Evolutionary conservation across 2,888 invertebrate species (phyloP).

Genomic region (Amphipoea oculea): DNA sequence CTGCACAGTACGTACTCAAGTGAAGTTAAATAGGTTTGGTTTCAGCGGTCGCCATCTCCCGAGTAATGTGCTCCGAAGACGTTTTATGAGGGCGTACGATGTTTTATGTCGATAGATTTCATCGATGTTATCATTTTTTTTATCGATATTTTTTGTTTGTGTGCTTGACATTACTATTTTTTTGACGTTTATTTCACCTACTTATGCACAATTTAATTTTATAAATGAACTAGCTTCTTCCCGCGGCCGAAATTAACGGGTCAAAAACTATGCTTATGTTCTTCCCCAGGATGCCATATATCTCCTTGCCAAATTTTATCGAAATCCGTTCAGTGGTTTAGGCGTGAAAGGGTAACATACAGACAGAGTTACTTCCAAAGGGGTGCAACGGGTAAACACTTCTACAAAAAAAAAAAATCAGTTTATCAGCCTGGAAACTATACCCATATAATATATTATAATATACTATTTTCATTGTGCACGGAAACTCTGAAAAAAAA

Average conservation of each 20-base stretch:
- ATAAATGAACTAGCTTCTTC: too few relatives aligned
- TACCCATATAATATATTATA: too few relatives aligned
- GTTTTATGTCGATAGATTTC: conserved; percentile 47
- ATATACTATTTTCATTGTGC: too few relatives aligned
- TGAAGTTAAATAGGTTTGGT: conserved; percentile 82
- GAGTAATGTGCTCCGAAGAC: conserved; percentile 70
- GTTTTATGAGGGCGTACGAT: conserved; percentile 57
- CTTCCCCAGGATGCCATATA: not conserved
- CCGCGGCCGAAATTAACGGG: not conserved
- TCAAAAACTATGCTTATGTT: not conserved
- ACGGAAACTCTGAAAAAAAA: too few relatives aligned
- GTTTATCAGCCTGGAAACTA: too few relatives aligned
- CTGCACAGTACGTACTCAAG: conserved; percentile 74
- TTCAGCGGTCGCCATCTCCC: conserved; percentile 74
- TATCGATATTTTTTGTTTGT: conserved; percentile 30
- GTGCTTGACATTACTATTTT: not conserved
- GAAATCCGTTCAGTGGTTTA: not conserved
- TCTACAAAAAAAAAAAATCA: too few relatives aligned
- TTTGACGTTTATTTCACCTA: not conserved
- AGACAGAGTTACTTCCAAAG: too few relatives aligned
- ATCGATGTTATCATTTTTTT: conserved; percentile 51
- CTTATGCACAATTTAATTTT: too few relatives aligned
- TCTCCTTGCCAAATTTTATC: not conserved
- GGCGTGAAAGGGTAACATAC: not conserved
- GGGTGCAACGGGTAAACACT: too few relatives aligned